A percentile compares a stretch with the other conserved stretches of the same genome.
Conservation (phyloP, 2,888 invertebrate species). For the Pseudolycoriella hygida region DNA sequence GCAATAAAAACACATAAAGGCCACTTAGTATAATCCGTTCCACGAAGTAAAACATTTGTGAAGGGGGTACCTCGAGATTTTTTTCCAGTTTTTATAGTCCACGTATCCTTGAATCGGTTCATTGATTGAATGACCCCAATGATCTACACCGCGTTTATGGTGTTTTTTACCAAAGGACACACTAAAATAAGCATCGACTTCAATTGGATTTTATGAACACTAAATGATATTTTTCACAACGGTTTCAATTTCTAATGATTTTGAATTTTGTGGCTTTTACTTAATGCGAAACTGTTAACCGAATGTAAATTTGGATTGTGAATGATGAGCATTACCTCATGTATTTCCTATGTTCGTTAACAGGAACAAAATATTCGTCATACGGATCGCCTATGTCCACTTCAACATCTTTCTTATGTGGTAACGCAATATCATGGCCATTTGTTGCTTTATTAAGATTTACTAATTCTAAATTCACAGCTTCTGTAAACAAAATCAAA, state of each 20-base stretch:
- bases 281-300: too few species aligned
- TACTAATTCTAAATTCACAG: slow-evolving; percentile 63
- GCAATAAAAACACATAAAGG: too few species aligned
- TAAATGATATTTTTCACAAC: too few species aligned
- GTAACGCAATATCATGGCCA: slow-evolving; percentile 34
- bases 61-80: slow-evolving; percentile 31
- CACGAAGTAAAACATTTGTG: background rate
- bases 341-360: slow-evolving; percentile 69
- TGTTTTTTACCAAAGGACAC: slow-evolving; percentile 13
- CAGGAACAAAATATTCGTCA: slow-evolving; percentile 71
- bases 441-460: slow-evolving; percentile 48
- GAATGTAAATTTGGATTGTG: too few species aligned
- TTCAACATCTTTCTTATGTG: slow-evolving; percentile 46
- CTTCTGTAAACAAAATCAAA: slow-evolving; percentile 33
- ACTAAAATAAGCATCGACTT: slow-evolving; percentile 1
- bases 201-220: too few species aligned
- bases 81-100: slow-evolving; percentile 40
- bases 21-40: too few species aligned
- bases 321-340: slow-evolving; percentile 62
- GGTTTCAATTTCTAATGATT: too few species aligned
- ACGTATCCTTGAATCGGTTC: slow-evolving; percentile 35
- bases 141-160: slow-evolving; percentile 15
- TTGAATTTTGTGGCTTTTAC: too few species aligned
- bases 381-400: slow-evolving; percentile 52
- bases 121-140: slow-evolving; percentile 34